Base-by-base conservation (phyloP, 2,113 vertebrate genomes). In the Nycticryphes semicollaris region DNA sequence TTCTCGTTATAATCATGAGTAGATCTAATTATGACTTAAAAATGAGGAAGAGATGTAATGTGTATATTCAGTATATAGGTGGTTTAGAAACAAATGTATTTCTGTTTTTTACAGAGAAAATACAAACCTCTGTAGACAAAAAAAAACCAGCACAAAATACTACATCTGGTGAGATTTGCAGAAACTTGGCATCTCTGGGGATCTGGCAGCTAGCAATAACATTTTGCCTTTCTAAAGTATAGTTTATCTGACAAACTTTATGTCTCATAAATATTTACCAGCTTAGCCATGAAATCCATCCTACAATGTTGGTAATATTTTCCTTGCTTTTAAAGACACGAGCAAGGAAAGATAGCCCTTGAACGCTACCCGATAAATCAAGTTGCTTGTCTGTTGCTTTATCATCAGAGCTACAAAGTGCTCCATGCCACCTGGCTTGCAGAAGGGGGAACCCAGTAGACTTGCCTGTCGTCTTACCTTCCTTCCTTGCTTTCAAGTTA, bases 221-320 rank as follows among this genome's bases (percentile, higher is more conserved):
- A 22, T 78, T 89, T 92, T 84, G 60, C 64, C 62, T 87, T 93
- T 75, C 48, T 84, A 64, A 93, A 68, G 51, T 47, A 10, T 30
- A 47, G 15, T 69, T 94, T 75, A 50, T 93, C 51, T 84, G 70
- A 47, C 57, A 87, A 92, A 94, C 59, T 94, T 93, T 43, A 79
- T 77, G 56, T 33, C 50, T 66, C 10, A 75, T 41, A 93, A 92
- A 75, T 88, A 82, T 85, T 90, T 89, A 79, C 80, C 74, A 67
- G 43, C 69, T 92, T 69, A 67, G 84, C 60, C 76, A 62, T 75
- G 84, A 92, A 89, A 76, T 84, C 59, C 37, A 31, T 90, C 27
- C 39, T 70, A 11, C 0, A 0, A 9, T 41, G 24, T 9, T 69
- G 57, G 66, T 66, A 33, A 20, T 66, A 14, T 24, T 96, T 82